Conservation (phyloP, 2,888 invertebrate genomes). For the Drosophila kambysellisi region DNA sequence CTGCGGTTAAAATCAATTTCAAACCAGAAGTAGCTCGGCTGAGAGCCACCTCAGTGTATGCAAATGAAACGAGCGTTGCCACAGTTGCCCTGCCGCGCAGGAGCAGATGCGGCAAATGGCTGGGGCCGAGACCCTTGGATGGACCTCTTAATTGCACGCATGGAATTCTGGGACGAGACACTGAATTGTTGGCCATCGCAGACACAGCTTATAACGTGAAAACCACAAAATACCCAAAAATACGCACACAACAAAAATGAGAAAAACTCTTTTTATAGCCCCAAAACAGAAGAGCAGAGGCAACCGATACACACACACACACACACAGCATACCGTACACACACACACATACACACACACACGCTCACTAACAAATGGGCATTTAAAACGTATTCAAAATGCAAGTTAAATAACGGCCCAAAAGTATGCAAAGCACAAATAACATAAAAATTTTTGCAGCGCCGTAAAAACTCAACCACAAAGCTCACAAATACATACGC, state of each 20-base stretch:
- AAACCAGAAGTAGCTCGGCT: not conserved
- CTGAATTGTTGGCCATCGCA: constrained; percentile 3
- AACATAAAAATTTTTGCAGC: constrained; percentile 59
- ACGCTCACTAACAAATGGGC: constrained; percentile 42
- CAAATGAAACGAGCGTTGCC: constrained; percentile 60
- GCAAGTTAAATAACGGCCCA: constrained; percentile 71
- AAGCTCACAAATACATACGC: constrained; percentile 28
- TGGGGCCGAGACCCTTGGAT: constrained; percentile 34
- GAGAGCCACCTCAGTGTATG: constrained; percentile 61
- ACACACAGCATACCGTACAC: not conserved
- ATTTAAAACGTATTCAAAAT: constrained; percentile 75
- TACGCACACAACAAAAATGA: not conserved
- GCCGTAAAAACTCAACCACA: constrained; percentile 50
- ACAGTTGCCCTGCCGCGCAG: constrained; percentile 31
- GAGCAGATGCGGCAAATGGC: constrained; percentile 41
- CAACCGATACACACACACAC: constrained; percentile 10
- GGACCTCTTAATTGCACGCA: constrained; percentile 68
- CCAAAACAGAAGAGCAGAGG: constrained; percentile 19
- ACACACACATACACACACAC: constrained; percentile 6
- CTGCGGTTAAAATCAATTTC: constrained; percentile 59
- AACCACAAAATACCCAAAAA: constrained; percentile 57
- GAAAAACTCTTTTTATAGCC: constrained; percentile 62
- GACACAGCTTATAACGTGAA: constrained; percentile 53
- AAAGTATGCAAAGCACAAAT: constrained; percentile 74
- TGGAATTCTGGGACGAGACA: constrained; percentile 28